Evolutionary conservation across 2,797 vertebrate species (phyloP).

Genomic region (Halcyon chelicuti): DNA sequence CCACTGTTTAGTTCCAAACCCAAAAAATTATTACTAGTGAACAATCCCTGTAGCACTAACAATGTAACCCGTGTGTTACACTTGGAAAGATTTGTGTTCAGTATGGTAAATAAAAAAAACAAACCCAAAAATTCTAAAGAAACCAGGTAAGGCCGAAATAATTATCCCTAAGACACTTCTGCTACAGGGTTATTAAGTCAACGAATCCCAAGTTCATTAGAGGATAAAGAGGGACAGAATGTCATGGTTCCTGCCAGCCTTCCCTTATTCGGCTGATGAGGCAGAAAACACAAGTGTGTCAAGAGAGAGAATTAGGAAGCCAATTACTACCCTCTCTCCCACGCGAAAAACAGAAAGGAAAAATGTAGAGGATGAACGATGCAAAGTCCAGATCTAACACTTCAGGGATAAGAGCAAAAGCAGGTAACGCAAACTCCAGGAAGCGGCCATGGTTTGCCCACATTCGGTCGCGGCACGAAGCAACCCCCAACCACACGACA

Average conservation of each 20-base stretch:
- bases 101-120: not conserved
- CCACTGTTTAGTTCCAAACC: not conserved
- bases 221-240: fast-evolving
- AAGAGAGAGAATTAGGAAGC: fast-evolving
- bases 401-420: fast-evolving
- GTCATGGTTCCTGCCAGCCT: fast-evolving
- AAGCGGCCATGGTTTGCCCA: fast-evolving
- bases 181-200: not conserved
- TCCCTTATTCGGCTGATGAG: fast-evolving
- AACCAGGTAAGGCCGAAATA: fast-evolving
- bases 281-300: not conserved
- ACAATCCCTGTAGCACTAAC: fast-evolving
- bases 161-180: fast-evolving
- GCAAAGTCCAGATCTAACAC: not conserved
- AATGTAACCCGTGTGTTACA: not conserved
- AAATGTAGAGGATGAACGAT: fast-evolving
- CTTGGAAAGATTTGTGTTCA: not conserved
- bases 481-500: fast-evolving
- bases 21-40: not conserved
- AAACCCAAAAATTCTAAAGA: fast-evolving
- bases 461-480: fast-evolving
- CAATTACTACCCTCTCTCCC: not conserved
- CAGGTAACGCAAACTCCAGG: fast-evolving
- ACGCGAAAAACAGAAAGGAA: fast-evolving
- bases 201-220: not conserved